phyloP scores from a whole-genome alignment of 2,113 vertebrate species.

The Lagopus muta region DNA sequence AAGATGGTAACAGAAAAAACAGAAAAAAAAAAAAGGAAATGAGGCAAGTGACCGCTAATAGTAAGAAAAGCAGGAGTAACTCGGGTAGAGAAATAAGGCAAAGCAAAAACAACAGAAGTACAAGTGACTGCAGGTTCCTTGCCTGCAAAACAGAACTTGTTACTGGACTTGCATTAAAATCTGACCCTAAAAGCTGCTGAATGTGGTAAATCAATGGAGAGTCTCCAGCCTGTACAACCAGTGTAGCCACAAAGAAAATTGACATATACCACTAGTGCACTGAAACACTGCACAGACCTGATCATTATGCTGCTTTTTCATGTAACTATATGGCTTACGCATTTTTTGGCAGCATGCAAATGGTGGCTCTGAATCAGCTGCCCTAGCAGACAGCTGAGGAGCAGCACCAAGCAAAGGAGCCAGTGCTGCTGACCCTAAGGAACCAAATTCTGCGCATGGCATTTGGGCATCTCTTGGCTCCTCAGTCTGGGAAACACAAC shows the following conservation, averaged over 20 bases:
- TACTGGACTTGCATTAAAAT: not conserved
- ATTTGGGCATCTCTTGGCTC: not conserved
- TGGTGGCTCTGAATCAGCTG: not conserved
- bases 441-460: not conserved
- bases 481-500: not conserved
- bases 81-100: rapidly evolving
- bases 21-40: not conserved
- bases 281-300: not conserved
- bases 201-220: not conserved
- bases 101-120: not conserved
- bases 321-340: not conserved
- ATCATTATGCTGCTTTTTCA: not conserved
- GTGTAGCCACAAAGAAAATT: not conserved
- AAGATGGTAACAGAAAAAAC: not conserved
- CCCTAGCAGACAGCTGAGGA: not conserved
- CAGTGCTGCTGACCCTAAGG: not conserved
- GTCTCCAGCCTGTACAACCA: not conserved
- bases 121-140: not conserved
- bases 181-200: not conserved
- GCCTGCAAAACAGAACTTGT: not conserved
- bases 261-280: not conserved
- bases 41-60: not conserved
- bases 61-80: not conserved
- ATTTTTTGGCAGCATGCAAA: not conserved
- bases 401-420: not conserved